phyloP scores from a whole-genome alignment of 2,113 vertebrate genomes.

The Myotis brandtii region DNA sequence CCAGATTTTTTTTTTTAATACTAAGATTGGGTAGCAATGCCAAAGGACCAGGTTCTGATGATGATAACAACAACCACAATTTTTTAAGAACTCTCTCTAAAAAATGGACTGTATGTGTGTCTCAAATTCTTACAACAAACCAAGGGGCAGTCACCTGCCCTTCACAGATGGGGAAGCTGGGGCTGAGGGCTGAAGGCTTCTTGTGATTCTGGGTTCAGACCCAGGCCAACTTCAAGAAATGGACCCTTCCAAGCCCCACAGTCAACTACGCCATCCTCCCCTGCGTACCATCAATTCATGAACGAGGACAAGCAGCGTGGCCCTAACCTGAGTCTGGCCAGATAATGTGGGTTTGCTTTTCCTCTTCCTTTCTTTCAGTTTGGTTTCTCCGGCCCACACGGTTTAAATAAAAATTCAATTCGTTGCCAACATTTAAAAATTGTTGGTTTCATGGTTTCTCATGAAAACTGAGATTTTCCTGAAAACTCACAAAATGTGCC shows the following conservation, averaged over 20 bases:
- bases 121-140: not conserved
- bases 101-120: not conserved
- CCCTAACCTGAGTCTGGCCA: not conserved
- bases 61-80: not conserved
- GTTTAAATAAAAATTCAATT: slow-evolving; percentile 20
- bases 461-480: not conserved
- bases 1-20: not conserved
- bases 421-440: slow-evolving; percentile 39
- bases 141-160: not conserved
- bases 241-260: not conserved
- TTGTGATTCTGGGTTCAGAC: not conserved
- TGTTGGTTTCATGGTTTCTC: slow-evolving; percentile 13
- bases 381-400: not conserved
- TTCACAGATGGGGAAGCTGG: not conserved
- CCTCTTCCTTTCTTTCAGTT: not conserved
- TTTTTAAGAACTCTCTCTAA: not conserved
- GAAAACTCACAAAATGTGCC: slow-evolving; percentile 16
- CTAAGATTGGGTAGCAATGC: not conserved
- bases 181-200: not conserved
- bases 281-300: not conserved
- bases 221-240: not conserved
- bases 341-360: not conserved
- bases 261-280: not conserved
- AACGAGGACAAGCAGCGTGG: not conserved
- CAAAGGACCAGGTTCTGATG: not conserved